Evolutionary conservation across 2,797 vertebrate genomes (phyloP), one percentile per base, ranked within the genome.

Genomic region (Spea hammondii): DNA sequence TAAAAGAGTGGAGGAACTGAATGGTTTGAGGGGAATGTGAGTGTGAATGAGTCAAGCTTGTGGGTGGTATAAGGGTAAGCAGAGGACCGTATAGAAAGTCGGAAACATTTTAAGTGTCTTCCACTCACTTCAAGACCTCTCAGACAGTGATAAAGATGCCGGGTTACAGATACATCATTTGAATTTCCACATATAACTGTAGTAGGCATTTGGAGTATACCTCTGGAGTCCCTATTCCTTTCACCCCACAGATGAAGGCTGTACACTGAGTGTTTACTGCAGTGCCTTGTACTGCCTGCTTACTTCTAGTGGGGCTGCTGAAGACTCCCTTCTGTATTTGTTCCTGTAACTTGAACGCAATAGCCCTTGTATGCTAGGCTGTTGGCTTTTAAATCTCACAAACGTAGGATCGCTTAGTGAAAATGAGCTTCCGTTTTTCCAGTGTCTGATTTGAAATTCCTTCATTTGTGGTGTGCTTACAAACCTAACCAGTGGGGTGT

Each of bases 71-170:
- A 65, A 47, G 32, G 13, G 48, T 71, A 74, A 69, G 45, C 46
- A 73, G 49, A 69, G 78, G 48, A 12, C 6, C 32, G 74, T 77
- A 77, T 65, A 73, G 74, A 76, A 76, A 82, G 79, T 64, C 79
- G 77, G 77, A 77, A 77, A 74, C 47, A 74, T 54, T 73, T 76
- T 68, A 73, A 67, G 74, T 76, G 74, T 82, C 74, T 82, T 82
- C 74, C 79, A 77, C 70, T 46, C 65, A 46, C 69, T 72, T 50
- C 69, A 72, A 68, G 75, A 62, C 54, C 66, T 70, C 50, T 64
- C 60, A 67, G 59, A 60, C 69, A n/a, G 44, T 76, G 53, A 69
- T 65, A 71, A 76, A 72, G 62, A 60, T 76, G 68, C 73, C 66
- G 69, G 74, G 70, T 72, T 81, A 70, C 69, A 76, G 65, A 77